Conservation (phyloP, 2,113 vertebrate species). For the Oceanites oceanicus region DNA sequence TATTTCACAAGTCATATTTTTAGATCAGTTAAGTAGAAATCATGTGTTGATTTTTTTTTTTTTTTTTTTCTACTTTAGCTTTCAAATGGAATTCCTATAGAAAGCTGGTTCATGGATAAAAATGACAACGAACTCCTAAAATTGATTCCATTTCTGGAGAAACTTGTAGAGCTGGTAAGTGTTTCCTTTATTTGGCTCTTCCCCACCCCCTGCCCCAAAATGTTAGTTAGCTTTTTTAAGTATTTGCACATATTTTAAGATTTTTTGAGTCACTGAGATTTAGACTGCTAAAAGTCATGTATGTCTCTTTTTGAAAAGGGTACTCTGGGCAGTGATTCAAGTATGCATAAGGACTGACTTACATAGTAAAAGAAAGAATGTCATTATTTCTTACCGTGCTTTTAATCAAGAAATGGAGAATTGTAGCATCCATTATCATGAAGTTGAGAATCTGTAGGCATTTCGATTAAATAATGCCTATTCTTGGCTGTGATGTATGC, state of each 20-base stretch:
- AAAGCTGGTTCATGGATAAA: conserved; percentile 99
- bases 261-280: not conserved
- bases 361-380: not conserved
- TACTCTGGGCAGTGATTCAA: not conserved
- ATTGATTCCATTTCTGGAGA: conserved; percentile 98
- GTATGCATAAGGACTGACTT: not conserved
- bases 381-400: not conserved
- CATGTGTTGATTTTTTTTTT: not conserved
- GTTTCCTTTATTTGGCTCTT: not conserved
- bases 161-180: conserved; percentile 96
- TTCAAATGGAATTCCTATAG: conserved; percentile 99
- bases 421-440: fast-evolving
- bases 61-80: conserved; percentile 73
- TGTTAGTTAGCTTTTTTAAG: not conserved
- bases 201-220: not conserved
- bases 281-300: not conserved
- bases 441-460: fast-evolving
- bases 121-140: conserved; percentile 98
- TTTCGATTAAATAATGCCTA: not conserved
- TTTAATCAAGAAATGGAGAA: not conserved
- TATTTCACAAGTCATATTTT: not conserved
- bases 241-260: not conserved
- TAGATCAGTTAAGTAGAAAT: not conserved
- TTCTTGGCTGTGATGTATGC: not conserved
- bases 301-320: not conserved